Conservation (phyloP, 2,113 vertebrate species). For the Sciurus niger region DNA sequence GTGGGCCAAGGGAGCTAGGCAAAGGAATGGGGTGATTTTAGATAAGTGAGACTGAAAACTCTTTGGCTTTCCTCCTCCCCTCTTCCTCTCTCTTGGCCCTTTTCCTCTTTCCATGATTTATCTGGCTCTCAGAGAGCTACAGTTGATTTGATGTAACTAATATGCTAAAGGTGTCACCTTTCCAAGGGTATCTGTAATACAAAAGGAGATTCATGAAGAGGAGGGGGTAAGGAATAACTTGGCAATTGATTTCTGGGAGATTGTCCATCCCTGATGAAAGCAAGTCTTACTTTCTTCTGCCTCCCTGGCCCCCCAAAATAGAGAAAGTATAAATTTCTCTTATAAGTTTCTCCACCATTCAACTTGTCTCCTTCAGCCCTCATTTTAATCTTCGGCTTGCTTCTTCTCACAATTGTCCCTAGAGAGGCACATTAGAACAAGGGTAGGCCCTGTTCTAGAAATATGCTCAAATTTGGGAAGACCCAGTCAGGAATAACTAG, state of each 20-base stretch:
- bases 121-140: neutral
- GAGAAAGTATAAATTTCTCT: neutral
- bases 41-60: neutral
- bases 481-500: neutral
- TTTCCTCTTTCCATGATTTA: conserved; percentile 5
- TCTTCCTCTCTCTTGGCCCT: neutral
- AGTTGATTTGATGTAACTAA: conserved; percentile 15
- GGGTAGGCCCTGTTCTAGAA: neutral
- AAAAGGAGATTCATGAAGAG: neutral
- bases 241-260: conserved; percentile 11
- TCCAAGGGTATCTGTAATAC: neutral
- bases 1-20: neutral
- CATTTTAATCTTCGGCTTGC: neutral
- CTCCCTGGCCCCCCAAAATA: neutral
- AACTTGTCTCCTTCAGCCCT: neutral
- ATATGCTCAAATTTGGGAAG: conserved; percentile 15
- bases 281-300: neutral
- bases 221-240: neutral
- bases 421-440: neutral
- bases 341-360: neutral
- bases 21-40: neutral
- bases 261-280: neutral
- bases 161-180: neutral
- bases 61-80: neutral
- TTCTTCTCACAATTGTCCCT: neutral